Conservation (phyloP, 2,113 vertebrate species). For the Pluvialis apricaria region DNA sequence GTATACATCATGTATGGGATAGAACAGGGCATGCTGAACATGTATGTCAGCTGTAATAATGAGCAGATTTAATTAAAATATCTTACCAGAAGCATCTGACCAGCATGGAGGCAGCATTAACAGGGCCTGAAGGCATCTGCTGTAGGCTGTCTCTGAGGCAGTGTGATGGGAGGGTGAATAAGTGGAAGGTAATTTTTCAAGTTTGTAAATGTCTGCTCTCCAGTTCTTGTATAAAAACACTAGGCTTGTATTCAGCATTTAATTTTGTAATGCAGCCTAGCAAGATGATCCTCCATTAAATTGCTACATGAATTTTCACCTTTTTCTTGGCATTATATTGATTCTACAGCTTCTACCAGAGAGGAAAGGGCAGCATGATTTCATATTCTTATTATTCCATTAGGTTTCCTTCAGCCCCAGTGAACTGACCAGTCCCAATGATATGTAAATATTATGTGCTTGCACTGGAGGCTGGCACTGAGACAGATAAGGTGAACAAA, state of each 20-base stretch:
- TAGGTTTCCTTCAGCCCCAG: background rate
- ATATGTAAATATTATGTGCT: background rate
- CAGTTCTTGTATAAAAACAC: rapidly evolving
- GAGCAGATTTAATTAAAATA: background rate
- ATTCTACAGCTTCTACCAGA: background rate
- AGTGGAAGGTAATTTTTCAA: rapidly evolving
- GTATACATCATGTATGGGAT: rapidly evolving
- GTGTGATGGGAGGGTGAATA: rapidly evolving
- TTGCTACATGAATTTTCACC: background rate
- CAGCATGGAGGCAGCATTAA: rapidly evolving
- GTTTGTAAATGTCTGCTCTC: background rate
- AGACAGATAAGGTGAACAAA: background rate
- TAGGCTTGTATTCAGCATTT: background rate
- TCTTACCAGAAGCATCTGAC: background rate
- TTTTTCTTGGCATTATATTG: background rate
- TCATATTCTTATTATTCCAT: background rate
- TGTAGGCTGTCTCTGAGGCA: background rate
- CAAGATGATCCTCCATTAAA: background rate
- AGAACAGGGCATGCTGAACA: background rate
- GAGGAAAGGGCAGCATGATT: background rate
- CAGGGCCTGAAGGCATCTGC: background rate
- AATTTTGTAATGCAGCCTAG: background rate
- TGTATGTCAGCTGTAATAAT: background rate
- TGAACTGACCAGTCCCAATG: background rate
- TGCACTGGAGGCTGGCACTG: background rate